Conservation (phyloP, 2,113 vertebrate species). For the Upupa epops region DNA sequence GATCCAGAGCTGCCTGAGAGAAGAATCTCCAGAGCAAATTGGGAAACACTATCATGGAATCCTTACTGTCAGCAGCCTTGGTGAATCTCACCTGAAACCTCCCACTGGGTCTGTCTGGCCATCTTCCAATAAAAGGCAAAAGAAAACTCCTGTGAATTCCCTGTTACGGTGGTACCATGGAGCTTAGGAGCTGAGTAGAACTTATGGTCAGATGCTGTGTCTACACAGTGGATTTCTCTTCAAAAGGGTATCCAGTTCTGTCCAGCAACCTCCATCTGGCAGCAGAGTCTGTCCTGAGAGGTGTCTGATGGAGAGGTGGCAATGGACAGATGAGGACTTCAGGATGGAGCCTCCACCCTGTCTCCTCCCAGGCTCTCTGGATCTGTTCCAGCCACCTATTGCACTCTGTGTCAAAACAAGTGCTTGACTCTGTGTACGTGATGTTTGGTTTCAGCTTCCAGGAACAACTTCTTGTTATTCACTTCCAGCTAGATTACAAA, state of each 20-base stretch:
- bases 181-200: not conserved
- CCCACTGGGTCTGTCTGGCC: not conserved
- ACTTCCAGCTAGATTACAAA: constrained; percentile 9
- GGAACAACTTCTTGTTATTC: constrained; percentile 9
- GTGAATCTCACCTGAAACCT: not conserved
- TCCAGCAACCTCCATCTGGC: not conserved
- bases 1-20: not conserved
- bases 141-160: not conserved
- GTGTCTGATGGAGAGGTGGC: not conserved
- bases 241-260: not conserved
- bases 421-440: not conserved
- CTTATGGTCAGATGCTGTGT: not conserved
- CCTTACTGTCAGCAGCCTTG: not conserved
- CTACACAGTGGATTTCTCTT: not conserved
- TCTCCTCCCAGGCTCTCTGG: not conserved
- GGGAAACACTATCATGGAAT: not conserved
- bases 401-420: not conserved
- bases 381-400: constrained; percentile 3
- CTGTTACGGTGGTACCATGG: not conserved
- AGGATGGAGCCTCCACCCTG: not conserved
- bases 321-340: not conserved
- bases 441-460: constrained; percentile 18
- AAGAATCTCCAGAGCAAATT: not conserved
- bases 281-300: not conserved
- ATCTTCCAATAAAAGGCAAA: not conserved